Conservation (phyloP, 2,797 vertebrate genomes). For the Prionace glauca region DNA sequence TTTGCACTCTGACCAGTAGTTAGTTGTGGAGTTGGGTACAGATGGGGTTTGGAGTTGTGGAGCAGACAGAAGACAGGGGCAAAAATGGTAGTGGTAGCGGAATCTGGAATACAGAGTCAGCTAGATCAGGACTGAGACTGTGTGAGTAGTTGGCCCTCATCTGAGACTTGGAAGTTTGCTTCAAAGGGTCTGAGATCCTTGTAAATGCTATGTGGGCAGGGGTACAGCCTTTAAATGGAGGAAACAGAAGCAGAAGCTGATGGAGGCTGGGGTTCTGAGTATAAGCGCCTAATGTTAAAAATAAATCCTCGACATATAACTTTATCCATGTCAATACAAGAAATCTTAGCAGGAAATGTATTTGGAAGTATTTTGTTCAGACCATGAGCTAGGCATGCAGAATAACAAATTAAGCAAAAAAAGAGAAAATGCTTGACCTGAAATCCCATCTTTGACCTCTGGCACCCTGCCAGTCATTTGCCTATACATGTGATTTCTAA, state of each 20-base stretch:
- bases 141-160: background rate
- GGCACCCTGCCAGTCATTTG: conserved; percentile 25
- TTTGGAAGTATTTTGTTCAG: conserved; percentile 4
- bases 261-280: background rate
- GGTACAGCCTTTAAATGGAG: background rate
- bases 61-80: background rate
- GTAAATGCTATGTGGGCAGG: background rate
- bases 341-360: conserved; percentile 16
- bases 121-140: background rate
- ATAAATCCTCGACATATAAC: background rate
- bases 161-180: background rate
- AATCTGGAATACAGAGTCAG: background rate
- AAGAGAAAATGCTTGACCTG: conserved; percentile 31
- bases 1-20: background rate
- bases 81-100: background rate
- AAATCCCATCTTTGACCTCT: conserved; percentile 23
- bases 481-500: background rate
- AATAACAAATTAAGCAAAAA: conserved; percentile 25
- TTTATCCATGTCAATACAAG: background rate
- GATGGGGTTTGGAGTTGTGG: no score
- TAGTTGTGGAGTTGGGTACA: background rate
- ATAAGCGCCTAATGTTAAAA: background rate
- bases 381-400: conserved; percentile 22
- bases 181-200: no score
- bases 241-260: background rate